Evolutionary conservation across 1,140 invertebrate genomes (phyloP), one percentile per base, ranked within the genome.

Genomic region (Chlorops oryzae): DNA sequence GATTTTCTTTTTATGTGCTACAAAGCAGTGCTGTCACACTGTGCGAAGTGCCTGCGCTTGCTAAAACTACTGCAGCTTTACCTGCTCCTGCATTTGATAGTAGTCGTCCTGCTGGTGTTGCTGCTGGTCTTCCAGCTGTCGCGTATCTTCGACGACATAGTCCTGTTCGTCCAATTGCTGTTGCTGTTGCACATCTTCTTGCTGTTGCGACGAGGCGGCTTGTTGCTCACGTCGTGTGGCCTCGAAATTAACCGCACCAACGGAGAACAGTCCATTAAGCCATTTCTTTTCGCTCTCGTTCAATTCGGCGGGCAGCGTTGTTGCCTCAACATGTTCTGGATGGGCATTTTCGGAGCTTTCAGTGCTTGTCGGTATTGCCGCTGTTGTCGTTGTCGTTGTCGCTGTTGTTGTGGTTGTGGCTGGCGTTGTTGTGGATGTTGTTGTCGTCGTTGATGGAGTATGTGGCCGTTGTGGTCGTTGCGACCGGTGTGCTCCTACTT

Each of bases 211-310:
- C 51, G 18, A 48, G 42, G 43, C 13, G 44, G 44, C 23, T 6
- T 57, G 47, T 25, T 48, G 50, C 47, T 60, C 54, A 7, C 32
- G 41, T 37, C 23, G 44, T 17, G 39, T 41, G 12, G 58, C 58
- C 51, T 70, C 66, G 44, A 70, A 70, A 56, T 66, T 69, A 54
- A 58, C 63, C 46, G 66, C 65, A 47, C 66, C 63, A 53, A 70
- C 57, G 38, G 66, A 70, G 56, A 70, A 60, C 43, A 70, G 51
- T 56, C 66, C 66, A 52, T 69, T 63, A 45, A 70, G 54, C 66
- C 65, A 70, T 21, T 64, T 67, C 51, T 66, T 66, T 54, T 69
- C 66, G 58, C 65, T 66, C 56, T 64, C 66, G 42, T 58, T 69
- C 24, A 70, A 57, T 54, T 69, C 66, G 17, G 56, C 56, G 44